phyloP scores from a whole-genome alignment of 2,113 vertebrate genomes.

The Uria lomvia region DNA sequence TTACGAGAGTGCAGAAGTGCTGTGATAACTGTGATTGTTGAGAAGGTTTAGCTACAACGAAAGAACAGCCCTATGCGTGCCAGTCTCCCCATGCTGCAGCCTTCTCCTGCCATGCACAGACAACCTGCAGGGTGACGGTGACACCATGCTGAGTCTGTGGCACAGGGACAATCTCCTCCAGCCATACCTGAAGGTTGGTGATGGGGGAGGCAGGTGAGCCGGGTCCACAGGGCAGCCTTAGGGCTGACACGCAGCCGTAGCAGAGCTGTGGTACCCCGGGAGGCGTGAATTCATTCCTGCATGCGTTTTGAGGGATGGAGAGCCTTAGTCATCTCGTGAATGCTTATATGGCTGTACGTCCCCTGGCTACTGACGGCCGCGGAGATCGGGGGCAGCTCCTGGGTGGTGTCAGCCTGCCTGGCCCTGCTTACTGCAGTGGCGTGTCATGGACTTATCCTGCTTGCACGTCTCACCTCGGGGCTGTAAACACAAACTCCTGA shows the following conservation, averaged over 20 bases:
- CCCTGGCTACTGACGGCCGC: not conserved
- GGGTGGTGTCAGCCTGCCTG: not conserved
- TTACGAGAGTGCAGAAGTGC: not conserved
- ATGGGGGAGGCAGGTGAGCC: not conserved
- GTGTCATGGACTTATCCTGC: not conserved
- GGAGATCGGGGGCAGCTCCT: not conserved
- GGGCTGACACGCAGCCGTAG: not conserved
- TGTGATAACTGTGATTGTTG: not conserved
- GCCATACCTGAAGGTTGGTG: not conserved
- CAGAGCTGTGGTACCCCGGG: not conserved
- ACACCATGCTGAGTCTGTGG: not conserved
- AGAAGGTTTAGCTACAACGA: not conserved
- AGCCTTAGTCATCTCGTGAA: not conserved
- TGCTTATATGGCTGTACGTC: not conserved
- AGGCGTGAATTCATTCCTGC: not conserved
- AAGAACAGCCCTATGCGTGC: not conserved
- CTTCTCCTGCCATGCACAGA: not conserved
- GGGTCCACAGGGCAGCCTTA: not conserved
- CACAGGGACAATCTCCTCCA: not conserved
- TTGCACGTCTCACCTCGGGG: not conserved
- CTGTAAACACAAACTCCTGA: not conserved
- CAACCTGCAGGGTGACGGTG: not conserved
- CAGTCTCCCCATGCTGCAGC: not conserved
- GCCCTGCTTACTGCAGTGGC: not conserved
- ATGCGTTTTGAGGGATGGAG: accelerated